Evolutionary conservation across 2,888 invertebrate genomes (phyloP), one percentile per base, ranked within the genome.

Genomic region (Drosophila parthenogenetica): DNA sequence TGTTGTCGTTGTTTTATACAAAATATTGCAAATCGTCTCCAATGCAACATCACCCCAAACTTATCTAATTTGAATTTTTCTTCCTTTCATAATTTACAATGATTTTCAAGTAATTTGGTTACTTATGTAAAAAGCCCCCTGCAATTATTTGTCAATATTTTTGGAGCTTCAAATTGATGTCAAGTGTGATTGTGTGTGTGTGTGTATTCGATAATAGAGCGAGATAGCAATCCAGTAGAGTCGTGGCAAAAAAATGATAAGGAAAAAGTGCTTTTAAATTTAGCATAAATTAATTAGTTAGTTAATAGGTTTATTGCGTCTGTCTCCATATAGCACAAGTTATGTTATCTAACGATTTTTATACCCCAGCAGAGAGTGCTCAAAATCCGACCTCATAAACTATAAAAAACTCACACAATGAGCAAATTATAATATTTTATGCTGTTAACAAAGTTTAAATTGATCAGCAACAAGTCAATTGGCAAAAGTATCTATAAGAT

Each of bases 1-100:
- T 77, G 62, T 61, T 79, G 66, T 62, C 79, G 66, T 82, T 70
- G 83, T 77, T 29, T 29, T 81, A 83, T 51, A 86, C 84, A 77
- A 80, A 81, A 66, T 71, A 63, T 77, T 77, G 19, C 16, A n/a
- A 13, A 14, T 7, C 22, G 19, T 35, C 40, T 29, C 11, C 46
- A 14, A 32, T 46, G 37, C 64, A 50, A 42, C 45, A 39, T 57
- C 25, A 14, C 19, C 40, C 8, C 29, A 37, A 57, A 13, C 8
- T 40, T 29, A 29, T 29, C 8, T 49, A 54, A 82, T 86, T 86
- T 77, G 62, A 65, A 82, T 73, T 71, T 71, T 70, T 60, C 0
- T 29, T 29, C 8, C 29, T 37, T 19, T 39, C 66, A 57, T 55
- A 76, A 66, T 46, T 51, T 48, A 53, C 43, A 59, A 51, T 59